Percentiles rank a stretch among this genome's conserved stretches.
These are phyloP conservation scores for Calephelis perditalis DNA, from an alignment of 2,888 invertebrate species.

Conservation along the genomic window DNA sequence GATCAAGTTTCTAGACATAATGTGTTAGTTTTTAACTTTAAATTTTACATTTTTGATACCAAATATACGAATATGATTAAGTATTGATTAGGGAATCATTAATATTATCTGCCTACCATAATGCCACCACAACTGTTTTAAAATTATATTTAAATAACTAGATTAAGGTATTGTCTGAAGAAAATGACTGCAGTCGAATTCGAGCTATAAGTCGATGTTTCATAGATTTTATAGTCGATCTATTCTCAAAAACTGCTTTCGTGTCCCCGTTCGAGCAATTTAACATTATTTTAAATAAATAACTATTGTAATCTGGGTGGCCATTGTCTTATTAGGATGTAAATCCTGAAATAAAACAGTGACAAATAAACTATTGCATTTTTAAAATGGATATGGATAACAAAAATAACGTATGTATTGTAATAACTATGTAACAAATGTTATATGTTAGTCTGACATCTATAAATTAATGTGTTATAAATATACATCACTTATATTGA, in stretches of 20 bases:
- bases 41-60: too few species aligned
- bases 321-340: slow-evolving; percentile 29
- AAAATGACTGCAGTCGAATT: slow-evolving; percentile 29
- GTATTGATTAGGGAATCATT: background rate
- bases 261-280: slow-evolving; percentile 57
- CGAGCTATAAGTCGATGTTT: slow-evolving; percentile 33
- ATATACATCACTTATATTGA: slow-evolving; percentile 44
- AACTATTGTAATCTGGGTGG: slow-evolving; percentile 68
- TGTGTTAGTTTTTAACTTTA: too few species aligned
- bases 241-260: slow-evolving; percentile 49
- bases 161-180: slow-evolving; percentile 31
- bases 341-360: slow-evolving; percentile 33
- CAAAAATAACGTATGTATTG: slow-evolving; percentile 73
- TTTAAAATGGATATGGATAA: slow-evolving; percentile 72
- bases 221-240: slow-evolving; percentile 47
- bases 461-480: slow-evolving; percentile 48
- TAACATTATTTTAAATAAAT: slow-evolving; percentile 59
- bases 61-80: too few species aligned
- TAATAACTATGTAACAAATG: slow-evolving; percentile 71
- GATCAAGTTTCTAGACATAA: too few species aligned
- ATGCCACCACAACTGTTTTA: slow-evolving; percentile 15
- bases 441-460: slow-evolving; percentile 64
- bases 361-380: slow-evolving; percentile 70
- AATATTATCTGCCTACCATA: background rate
- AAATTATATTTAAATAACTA: slow-evolving; percentile 32